These are phyloP conservation scores for Conopomorpha cramerella DNA, from an alignment of 1,140 invertebrate genomes.

Conservation along the genomic window DNA sequence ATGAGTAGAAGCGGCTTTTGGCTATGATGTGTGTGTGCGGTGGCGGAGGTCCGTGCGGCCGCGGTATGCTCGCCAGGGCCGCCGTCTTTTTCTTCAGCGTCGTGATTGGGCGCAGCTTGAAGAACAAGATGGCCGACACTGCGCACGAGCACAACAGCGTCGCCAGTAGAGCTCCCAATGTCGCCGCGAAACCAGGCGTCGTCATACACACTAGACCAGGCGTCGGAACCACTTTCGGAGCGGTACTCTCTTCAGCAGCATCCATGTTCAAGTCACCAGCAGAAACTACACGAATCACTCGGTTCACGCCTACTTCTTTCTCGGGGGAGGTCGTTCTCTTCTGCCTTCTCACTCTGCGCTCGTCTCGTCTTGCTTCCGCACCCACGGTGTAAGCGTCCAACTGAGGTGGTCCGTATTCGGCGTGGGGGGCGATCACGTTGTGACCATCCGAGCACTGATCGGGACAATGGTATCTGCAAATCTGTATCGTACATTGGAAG, in stretches of 20 bases:
- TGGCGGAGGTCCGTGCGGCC: slow-evolving; percentile 38
- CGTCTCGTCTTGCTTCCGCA: slow-evolving; percentile 72
- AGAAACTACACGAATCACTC: slow-evolving; percentile 83
- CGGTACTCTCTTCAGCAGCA: slow-evolving; percentile 66
- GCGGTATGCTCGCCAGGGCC: slow-evolving; percentile 44
- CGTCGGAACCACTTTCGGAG: slow-evolving; percentile 71
- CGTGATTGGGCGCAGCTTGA: slow-evolving; percentile 73
- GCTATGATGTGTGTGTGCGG: slow-evolving; percentile 38
- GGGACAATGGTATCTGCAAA: slow-evolving; percentile 90
- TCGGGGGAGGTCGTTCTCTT: slow-evolving; percentile 65
- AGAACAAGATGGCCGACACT: slow-evolving; percentile 81
- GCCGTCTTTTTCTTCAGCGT: slow-evolving; percentile 62
- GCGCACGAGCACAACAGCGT: slow-evolving; percentile 82
- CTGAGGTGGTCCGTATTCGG: slow-evolving; percentile 72
- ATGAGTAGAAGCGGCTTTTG: slow-evolving; percentile 54
- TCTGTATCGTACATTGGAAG: slow-evolving; percentile 95
- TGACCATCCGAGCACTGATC: slow-evolving; percentile 79
- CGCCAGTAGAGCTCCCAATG: slow-evolving; percentile 77
- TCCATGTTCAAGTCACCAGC: slow-evolving; percentile 82
- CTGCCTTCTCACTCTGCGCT: slow-evolving; percentile 70
- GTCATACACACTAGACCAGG: slow-evolving; percentile 88
- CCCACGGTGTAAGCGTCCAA: slow-evolving; percentile 68
- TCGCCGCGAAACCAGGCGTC: slow-evolving; percentile 85
- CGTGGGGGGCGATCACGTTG: slow-evolving; percentile 61
- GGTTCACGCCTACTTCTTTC: slow-evolving; percentile 81